Evolutionary conservation across 2,113 vertebrate genomes (phyloP).

Genomic region (Polypterus bichir): DNA sequence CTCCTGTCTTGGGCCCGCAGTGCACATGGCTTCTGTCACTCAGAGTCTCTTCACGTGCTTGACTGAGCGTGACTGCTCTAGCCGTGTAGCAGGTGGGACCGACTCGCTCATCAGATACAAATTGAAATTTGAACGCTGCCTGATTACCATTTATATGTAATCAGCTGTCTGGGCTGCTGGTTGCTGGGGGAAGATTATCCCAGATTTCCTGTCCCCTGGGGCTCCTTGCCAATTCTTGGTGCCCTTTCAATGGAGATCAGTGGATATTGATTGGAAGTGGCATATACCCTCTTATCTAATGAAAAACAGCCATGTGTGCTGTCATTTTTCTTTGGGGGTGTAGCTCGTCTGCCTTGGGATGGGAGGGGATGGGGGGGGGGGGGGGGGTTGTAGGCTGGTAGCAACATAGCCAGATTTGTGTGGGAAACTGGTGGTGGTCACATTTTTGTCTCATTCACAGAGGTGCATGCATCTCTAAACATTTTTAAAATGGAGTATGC

Average conservation of each 20-base stretch:
- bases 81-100: not conserved
- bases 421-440: too few relatives aligned
- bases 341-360: too few relatives aligned
- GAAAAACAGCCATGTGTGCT: not conserved
- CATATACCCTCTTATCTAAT: not conserved
- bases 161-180: not conserved
- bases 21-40: not conserved
- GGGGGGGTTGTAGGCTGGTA: too few relatives aligned
- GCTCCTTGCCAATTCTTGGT: not conserved
- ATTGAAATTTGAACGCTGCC: constrained; percentile 1
- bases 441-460: too few relatives aligned
- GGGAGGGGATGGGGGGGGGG: too few relatives aligned
- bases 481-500: too few relatives aligned
- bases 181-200: constrained; percentile 1
- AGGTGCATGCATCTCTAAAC: too few relatives aligned
- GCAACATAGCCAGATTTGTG: too few relatives aligned
- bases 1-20: too few relatives aligned
- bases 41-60: not conserved
- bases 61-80: not conserved
- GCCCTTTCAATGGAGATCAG: not conserved
- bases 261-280: not conserved
- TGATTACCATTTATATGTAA: constrained; percentile 1
- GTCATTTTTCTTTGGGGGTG: too few relatives aligned
- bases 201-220: not conserved
- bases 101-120: not conserved